These are phyloP conservation scores for Heterochromis multidens DNA, from an alignment of 2,113 vertebrate genomes.

Conservation along the genomic window DNA sequence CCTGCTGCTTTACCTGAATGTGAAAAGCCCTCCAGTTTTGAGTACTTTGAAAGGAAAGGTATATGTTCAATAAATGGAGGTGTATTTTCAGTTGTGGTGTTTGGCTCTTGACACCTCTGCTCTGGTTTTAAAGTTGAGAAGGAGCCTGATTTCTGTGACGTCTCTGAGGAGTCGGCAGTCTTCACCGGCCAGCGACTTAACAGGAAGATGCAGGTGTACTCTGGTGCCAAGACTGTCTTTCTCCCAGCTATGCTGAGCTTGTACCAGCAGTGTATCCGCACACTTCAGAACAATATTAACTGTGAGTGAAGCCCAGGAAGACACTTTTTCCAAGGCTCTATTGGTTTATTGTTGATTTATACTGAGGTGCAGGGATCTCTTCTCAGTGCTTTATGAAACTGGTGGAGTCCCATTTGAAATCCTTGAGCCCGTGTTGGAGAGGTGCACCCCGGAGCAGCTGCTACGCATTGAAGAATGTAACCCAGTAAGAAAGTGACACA, in stretches of 20 bases:
- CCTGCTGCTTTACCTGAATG: slow-evolving; percentile 74
- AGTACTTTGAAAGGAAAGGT: slow-evolving; percentile 77
- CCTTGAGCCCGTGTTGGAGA: slow-evolving; percentile 85
- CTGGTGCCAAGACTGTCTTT: slow-evolving; percentile 78
- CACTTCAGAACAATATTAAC: slow-evolving; percentile 88
- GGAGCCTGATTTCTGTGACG: slow-evolving; percentile 32
- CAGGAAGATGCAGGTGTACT: slow-evolving; percentile 90
- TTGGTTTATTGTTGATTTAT: not conserved
- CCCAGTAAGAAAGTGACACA: slow-evolving; percentile 74
- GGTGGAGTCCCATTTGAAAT: slow-evolving; percentile 89
- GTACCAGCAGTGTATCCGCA: slow-evolving; percentile 84
- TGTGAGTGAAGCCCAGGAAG: slow-evolving; percentile 70
- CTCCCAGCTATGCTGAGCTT: slow-evolving; percentile 85
- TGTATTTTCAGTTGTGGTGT: not conserved
- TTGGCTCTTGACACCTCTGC: not conserved
- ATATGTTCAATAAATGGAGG: not conserved
- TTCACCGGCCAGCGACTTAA: slow-evolving; percentile 84
- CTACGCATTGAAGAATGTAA: slow-evolving; percentile 85
- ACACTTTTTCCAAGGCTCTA: not conserved
- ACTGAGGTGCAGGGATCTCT: slow-evolving; percentile 19
- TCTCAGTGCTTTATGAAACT: slow-evolving; percentile 83
- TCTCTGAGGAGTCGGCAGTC: slow-evolving; percentile 57
- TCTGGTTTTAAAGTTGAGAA: slow-evolving; percentile 51
- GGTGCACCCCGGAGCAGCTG: slow-evolving; percentile 86
- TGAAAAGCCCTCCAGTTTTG: slow-evolving; percentile 61